phyloP scores from a whole-genome alignment of 2,113 vertebrate genomes.

The Phocoena sinus region DNA sequence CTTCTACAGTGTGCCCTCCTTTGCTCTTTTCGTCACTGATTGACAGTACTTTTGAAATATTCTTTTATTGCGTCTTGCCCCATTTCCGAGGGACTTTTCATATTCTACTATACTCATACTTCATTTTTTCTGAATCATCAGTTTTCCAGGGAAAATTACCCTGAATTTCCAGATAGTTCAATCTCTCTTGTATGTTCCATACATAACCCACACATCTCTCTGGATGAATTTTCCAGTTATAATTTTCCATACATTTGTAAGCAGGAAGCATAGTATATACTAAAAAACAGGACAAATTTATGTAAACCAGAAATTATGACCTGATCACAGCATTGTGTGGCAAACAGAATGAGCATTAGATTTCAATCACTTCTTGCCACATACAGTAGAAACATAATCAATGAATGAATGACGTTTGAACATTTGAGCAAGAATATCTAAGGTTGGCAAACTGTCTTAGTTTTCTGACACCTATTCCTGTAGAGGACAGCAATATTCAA shows the following conservation, averaged over 20 bases:
- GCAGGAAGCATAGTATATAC: neutral
- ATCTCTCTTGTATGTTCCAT: neutral
- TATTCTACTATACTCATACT: neutral
- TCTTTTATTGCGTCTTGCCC: neutral
- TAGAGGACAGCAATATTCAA: neutral
- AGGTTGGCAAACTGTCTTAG: neutral
- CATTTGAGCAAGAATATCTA: neutral
- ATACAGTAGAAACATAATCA: neutral
- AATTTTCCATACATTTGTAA: neutral
- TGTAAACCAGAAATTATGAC: neutral
- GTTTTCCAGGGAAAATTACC: neutral
- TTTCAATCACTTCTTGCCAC: neutral
- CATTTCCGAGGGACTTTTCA: neutral
- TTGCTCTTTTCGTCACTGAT: neutral
- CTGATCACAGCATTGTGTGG: neutral
- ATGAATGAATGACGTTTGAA: neutral
- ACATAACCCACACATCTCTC: neutral
- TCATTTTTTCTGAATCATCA: neutral
- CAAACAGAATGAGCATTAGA: neutral
- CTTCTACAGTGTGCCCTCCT: neutral
- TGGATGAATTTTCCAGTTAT: neutral
- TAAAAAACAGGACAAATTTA: neutral
- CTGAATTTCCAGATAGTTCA: neutral
- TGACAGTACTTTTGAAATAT: neutral
- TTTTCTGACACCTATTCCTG: neutral